A percentile compares a stretch with the other conserved stretches of the same genome.
Evolutionary conservation across 2,113 vertebrate genomes (phyloP).

Genomic region (Dicerorhinus sumatrensis): DNA sequence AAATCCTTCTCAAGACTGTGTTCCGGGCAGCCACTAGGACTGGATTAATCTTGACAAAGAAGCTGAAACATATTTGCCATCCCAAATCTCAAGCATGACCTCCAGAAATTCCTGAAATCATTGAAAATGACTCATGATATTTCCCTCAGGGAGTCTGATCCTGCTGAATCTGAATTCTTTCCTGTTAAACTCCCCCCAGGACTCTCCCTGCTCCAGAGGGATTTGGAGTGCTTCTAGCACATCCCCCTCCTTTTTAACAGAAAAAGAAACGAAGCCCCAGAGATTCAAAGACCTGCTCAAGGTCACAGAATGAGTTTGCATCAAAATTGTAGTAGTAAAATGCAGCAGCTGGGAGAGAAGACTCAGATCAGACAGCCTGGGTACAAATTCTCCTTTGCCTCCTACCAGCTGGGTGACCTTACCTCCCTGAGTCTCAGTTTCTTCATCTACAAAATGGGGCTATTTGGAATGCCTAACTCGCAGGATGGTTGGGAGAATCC

Average conservation of each 20-base stretch:
- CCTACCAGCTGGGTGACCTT: background rate
- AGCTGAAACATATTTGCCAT: conserved; percentile 18
- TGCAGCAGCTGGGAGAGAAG: background rate
- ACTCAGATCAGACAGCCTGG: background rate
- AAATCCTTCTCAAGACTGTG: background rate
- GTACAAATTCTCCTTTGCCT: background rate
- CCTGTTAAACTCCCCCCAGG: background rate
- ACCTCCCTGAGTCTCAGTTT: background rate
- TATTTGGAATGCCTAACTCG: background rate
- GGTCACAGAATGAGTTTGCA: conserved; percentile 70
- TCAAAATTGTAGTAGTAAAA: background rate
- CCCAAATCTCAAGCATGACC: conserved; percentile 35
- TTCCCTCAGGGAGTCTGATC: conserved; percentile 23
- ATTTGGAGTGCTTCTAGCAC: conserved; percentile 30
- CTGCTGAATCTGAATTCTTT: conserved; percentile 63
- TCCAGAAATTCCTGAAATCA: conserved; percentile 72
- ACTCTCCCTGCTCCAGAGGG: background rate
- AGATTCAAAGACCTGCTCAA: conserved; percentile 56
- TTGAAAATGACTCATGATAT: conserved; percentile 68
- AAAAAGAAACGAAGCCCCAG: conserved; percentile 46
- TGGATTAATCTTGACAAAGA: background rate
- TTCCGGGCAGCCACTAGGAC: background rate
- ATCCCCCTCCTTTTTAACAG: background rate
- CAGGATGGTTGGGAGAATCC: background rate
- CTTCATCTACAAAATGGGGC: background rate